A percentile compares a stretch with the other conserved stretches of the same genome.
phyloP scores from a whole-genome alignment of 2,113 vertebrate genomes.

The Poecilia latipinna region DNA sequence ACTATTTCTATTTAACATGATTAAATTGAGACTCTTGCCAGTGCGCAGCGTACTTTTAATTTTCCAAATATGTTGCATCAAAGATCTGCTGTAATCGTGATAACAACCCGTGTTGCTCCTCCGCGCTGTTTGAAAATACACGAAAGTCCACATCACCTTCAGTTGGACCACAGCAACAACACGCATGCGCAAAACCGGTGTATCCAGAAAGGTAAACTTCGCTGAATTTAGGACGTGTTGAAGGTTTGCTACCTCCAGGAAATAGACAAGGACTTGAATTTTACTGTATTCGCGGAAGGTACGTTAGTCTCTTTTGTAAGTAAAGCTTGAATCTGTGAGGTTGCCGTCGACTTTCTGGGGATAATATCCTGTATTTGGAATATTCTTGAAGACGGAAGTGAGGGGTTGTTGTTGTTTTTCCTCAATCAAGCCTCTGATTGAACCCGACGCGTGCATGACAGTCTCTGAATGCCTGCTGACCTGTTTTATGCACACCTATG shows the following conservation, averaged over 20 bases:
- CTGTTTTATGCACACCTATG: constrained; percentile 37
- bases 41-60: too few species aligned
- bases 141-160: not conserved
- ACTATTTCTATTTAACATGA: too few species aligned
- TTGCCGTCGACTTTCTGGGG: constrained; percentile 1
- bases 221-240: not conserved
- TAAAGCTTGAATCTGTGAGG: not conserved
- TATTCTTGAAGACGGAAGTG: constrained; percentile 57
- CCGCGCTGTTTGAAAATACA: not conserved
- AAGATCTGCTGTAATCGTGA: not conserved
- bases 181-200: constrained; percentile 1
- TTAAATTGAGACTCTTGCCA: too few species aligned
- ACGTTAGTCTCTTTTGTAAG: not conserved
- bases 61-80: too few species aligned
- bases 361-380: constrained; percentile 4
- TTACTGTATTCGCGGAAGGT: not conserved
- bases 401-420: constrained; percentile 6
- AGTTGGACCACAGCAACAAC: not conserved
- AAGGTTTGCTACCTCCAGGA: not conserved
- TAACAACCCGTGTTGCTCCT: not conserved
- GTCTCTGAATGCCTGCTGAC: constrained; percentile 51
- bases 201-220: constrained; percentile 2
- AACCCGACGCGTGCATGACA: constrained; percentile 58
- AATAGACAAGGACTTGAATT: not conserved
- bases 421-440: not conserved